Conservation (phyloP, 1,140 invertebrate genomes). For the Anagrus nilaparvatae region DNA sequence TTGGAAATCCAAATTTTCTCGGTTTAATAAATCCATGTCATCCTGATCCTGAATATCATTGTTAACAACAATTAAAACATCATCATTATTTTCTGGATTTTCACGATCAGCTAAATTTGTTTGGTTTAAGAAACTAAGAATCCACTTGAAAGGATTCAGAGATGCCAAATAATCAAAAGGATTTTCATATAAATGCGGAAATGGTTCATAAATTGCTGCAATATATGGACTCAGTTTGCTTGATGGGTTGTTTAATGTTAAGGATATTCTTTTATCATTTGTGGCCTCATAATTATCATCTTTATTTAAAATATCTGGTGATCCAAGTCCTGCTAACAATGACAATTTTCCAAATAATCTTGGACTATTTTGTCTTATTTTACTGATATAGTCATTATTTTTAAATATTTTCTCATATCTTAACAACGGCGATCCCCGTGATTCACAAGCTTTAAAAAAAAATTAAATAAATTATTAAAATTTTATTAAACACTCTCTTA, state of each 20-base stretch:
- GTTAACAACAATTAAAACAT: conserved; percentile 1
- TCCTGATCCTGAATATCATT: conserved; percentile 18
- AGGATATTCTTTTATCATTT: neutral
- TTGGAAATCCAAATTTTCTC: neutral
- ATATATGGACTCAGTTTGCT: conserved; percentile 21
- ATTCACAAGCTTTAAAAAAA: neutral
- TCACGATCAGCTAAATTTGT: neutral
- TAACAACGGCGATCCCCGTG: neutral
- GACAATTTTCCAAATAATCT: conserved; percentile 29
- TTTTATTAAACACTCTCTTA: neutral
- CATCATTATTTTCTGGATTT: neutral
- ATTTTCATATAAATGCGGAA: conserved; percentile 11
- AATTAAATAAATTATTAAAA: neutral
- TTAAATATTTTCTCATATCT: neutral
- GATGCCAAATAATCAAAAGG: conserved; percentile 4
- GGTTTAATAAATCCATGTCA: conserved; percentile 7
- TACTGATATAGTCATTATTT: neutral
- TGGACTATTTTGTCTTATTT: conserved; percentile 9
- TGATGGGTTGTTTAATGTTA: conserved; percentile 1
- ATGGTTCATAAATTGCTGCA: conserved; percentile 27
- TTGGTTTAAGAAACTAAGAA: conserved; percentile 1
- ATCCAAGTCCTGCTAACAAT: conserved; percentile 27
- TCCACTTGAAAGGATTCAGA: conserved; percentile 15
- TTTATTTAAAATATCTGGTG: neutral
- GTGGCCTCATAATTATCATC: neutral